A percentile compares a stretch with the other conserved stretches of the same genome.
phyloP scores from a whole-genome alignment of 2,113 vertebrate species.

The Brachypodius melanocephalos region DNA sequence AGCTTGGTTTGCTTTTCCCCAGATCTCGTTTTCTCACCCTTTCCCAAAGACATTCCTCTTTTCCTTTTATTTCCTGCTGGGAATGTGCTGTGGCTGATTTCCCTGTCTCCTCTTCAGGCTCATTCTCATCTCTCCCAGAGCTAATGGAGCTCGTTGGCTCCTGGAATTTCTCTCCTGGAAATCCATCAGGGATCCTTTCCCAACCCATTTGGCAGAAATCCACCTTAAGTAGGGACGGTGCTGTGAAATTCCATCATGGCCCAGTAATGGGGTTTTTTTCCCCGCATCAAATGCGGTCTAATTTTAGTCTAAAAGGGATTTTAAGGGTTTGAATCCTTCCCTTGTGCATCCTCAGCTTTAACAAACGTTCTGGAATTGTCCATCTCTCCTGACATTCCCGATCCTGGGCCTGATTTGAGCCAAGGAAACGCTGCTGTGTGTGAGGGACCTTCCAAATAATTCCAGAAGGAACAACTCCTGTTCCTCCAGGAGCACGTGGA shows the following conservation, averaged over 20 bases:
- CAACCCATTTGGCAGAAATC: neutral
- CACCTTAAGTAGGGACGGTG: neutral
- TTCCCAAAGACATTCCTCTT: neutral
- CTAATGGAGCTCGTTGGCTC: neutral
- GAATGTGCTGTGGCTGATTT: neutral
- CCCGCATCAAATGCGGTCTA: neutral
- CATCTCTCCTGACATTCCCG: neutral
- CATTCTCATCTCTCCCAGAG: neutral
- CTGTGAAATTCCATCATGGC: neutral
- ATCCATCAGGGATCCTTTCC: neutral
- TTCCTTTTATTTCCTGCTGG: neutral
- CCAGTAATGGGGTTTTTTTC: neutral
- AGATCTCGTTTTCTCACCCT: neutral
- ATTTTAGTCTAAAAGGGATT: neutral
- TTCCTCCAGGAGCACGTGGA: neutral
- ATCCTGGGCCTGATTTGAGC: neutral
- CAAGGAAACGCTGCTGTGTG: neutral
- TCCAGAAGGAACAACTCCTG: neutral
- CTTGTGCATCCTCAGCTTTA: neutral
- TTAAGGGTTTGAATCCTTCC: neutral
- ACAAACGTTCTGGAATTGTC: neutral
- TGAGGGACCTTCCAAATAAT: neutral
- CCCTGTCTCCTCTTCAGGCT: neutral
- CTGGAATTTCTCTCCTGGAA: neutral
- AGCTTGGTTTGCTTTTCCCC: neutral